phyloP scores from a whole-genome alignment of 2,113 vertebrate species.

The Cynopterus brachyotis region DNA sequence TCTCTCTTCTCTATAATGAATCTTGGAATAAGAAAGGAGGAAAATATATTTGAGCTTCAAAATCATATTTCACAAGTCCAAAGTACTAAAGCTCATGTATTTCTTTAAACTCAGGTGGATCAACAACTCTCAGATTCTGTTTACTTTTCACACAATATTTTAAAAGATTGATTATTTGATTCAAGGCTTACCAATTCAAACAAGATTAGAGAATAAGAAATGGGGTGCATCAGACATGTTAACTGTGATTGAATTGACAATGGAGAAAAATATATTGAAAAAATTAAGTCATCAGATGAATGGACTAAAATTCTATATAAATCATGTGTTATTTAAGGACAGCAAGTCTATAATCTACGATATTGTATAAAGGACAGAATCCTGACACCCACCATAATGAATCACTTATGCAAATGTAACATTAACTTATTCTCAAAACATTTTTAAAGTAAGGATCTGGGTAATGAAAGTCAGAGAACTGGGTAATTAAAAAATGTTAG shows the following conservation, averaged over 20 bases:
- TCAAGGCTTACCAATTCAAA: neutral
- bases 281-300: neutral
- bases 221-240: neutral
- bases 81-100: neutral
- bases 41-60: neutral
- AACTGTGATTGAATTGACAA: neutral
- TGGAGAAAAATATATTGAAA: neutral
- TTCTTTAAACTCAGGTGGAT: neutral
- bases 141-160: neutral
- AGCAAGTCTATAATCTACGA: neutral
- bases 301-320: neutral
- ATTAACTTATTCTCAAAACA: neutral
- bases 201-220: neutral
- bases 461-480: neutral
- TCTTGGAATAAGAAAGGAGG: conserved; percentile 19
- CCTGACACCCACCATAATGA: neutral
- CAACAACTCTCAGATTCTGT: neutral
- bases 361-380: neutral
- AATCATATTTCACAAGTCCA: neutral
- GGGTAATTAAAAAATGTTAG: neutral
- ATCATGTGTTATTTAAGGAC: neutral
- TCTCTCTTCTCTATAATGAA: conserved; percentile 1
- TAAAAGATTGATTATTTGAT: neutral
- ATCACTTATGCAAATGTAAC: neutral
- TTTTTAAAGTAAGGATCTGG: neutral